Evolutionary conservation across 2,888 invertebrate species (phyloP).

Genomic region (Microchrysa polita): DNA sequence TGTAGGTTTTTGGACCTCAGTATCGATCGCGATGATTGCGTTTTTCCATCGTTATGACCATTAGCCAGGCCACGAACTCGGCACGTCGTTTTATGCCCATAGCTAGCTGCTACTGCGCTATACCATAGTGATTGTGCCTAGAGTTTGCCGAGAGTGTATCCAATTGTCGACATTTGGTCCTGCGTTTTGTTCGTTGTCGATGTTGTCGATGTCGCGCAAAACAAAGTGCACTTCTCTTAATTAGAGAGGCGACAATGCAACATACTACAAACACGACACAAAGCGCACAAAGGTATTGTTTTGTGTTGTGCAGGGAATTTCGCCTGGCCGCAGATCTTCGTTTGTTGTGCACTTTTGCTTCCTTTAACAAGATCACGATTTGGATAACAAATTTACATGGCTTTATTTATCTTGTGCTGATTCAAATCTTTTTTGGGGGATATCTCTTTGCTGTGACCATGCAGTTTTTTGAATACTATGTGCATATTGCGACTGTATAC

Average conservation of each 20-base stretch:
- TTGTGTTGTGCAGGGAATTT: slow-evolving; percentile 42
- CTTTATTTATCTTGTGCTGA: slow-evolving; percentile 48
- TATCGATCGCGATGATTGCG: slow-evolving; percentile 22
- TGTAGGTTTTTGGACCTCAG: background rate
- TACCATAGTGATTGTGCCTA: no score
- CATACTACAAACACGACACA: slow-evolving; percentile 54
- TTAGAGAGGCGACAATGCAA: slow-evolving; percentile 56
- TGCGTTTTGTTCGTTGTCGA: background rate
- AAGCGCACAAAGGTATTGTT: slow-evolving; percentile 49
- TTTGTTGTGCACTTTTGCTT: slow-evolving; percentile 42
- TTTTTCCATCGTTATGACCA: slow-evolving; percentile 42
- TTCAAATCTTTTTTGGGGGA: slow-evolving; percentile 49
- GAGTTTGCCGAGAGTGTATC: background rate
- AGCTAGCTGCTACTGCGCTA: slow-evolving; percentile 2
- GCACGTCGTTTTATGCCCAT: background rate
- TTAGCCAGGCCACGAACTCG: slow-evolving; percentile 31
- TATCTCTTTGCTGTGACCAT: slow-evolving; percentile 35
- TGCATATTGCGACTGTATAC: background rate
- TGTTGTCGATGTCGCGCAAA: slow-evolving; percentile 31
- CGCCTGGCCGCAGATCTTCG: slow-evolving; percentile 20
- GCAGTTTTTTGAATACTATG: background rate
- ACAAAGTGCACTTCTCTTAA: slow-evolving; percentile 54
- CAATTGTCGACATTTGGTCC: slow-evolving; percentile 33
- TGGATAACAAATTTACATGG: slow-evolving; percentile 55
- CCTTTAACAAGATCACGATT: slow-evolving; percentile 55